Conservation (phyloP, 2,113 vertebrate species). For the Megaceryle maxima region DNA sequence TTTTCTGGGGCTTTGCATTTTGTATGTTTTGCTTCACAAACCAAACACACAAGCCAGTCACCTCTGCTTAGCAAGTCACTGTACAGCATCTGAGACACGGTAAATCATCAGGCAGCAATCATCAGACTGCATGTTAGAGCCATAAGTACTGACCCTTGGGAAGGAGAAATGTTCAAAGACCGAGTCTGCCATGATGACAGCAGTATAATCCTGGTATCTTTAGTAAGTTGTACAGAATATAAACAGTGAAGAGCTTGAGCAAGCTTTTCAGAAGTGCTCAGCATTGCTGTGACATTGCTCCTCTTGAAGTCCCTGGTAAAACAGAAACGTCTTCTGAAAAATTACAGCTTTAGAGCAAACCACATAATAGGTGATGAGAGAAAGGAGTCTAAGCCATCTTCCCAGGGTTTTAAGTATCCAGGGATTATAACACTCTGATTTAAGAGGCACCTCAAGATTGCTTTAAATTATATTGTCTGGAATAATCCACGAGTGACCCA, state of each 20-base stretch:
- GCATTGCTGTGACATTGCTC: not conserved
- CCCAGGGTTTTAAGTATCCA: not conserved
- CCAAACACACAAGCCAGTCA: not conserved
- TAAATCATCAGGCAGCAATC: not conserved
- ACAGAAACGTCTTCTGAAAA: not conserved
- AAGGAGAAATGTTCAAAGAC: not conserved
- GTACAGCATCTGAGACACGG: not conserved
- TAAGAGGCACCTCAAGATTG: not conserved
- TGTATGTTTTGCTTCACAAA: not conserved
- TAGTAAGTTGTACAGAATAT: not conserved
- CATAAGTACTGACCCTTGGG: not conserved
- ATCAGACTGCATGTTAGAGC: not conserved
- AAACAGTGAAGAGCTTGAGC: not conserved
- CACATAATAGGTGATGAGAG: not conserved
- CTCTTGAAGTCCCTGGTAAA: slow-evolving; percentile 17
- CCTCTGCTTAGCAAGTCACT: not conserved
- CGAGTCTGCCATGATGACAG: not conserved
- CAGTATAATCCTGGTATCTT: not conserved
- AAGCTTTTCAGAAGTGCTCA: not conserved
- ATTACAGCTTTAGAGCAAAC: not conserved
- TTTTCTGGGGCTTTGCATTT: not conserved
- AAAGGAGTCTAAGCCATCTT: not conserved
- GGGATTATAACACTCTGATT: not conserved
- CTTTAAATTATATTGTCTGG: not conserved
- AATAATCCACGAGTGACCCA: not conserved